A percentile compares a stretch with the other conserved stretches of the same genome.
Conservation (phyloP, 2,888 invertebrate genomes). For the Oscheius sp. region DNA sequence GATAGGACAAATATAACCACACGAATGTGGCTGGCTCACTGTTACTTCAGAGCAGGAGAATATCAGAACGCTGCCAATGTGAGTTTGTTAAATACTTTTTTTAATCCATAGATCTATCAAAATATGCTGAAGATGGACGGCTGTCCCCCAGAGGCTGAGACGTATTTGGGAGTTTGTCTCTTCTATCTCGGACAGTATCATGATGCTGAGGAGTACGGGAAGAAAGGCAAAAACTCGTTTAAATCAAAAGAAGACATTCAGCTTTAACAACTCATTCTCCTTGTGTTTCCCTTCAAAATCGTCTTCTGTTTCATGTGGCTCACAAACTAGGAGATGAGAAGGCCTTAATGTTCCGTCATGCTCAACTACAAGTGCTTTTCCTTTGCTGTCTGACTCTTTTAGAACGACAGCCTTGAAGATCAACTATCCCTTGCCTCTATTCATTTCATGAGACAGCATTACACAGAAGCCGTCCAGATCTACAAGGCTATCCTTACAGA, state of each 20-base stretch:
- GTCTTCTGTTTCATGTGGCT: conserved; percentile 88
- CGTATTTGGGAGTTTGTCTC: conserved; percentile 90
- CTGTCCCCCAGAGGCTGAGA: conserved; percentile 76
- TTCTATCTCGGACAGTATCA: conserved; percentile 89
- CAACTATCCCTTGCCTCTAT: conserved; percentile 93
- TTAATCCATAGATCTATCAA: conserved; percentile 73
- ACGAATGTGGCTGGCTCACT: conserved; percentile 87
- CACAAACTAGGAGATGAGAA: conserved; percentile 91
- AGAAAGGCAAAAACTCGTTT: conserved; percentile 70
- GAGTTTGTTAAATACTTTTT: conserved; percentile 48
- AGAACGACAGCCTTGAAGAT: conserved; percentile 84
- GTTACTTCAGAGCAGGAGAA: conserved; percentile 93
- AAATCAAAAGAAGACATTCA: too few species aligned
- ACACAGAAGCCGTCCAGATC: conserved; percentile 97
- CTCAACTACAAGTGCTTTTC: conserved; percentile 77
- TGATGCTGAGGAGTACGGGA: conserved; percentile 77
- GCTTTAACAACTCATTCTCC: too few species aligned
- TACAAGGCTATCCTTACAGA: conserved; percentile 91
- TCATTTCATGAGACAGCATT: conserved; percentile 93
- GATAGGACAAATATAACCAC: neutral
- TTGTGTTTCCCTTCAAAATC: conserved; percentile 79
- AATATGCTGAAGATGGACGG: conserved; percentile 73
- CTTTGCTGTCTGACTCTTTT: neutral
- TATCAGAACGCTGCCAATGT: conserved; percentile 84
- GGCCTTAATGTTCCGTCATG: conserved; percentile 83